Conservation (phyloP, 2,113 vertebrate genomes). For the Nansenia antarctica region DNA sequence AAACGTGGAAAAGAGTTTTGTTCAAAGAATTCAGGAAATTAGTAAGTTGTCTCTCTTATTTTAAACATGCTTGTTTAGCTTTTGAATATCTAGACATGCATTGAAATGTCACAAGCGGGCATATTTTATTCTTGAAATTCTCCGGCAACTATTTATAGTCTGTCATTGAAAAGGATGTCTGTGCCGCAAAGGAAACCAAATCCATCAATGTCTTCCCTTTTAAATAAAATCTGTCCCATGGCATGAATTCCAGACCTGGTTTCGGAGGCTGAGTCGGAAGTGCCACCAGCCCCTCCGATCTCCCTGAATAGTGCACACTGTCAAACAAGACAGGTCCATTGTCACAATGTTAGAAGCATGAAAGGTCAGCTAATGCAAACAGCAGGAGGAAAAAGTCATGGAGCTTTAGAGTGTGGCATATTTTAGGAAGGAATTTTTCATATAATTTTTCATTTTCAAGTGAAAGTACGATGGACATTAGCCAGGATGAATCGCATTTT, state of each 20-base stretch:
- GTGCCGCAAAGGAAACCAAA: constrained; percentile 20
- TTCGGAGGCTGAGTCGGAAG: constrained; percentile 36
- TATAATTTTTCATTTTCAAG: too few relatives aligned
- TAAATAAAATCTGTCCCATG: constrained; percentile 39
- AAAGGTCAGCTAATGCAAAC: constrained; percentile 43
- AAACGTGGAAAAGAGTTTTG: too few relatives aligned
- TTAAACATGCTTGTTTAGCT: too few relatives aligned
- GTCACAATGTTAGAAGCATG: constrained; percentile 23
- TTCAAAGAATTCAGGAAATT: too few relatives aligned
- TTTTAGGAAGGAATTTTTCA: constrained; percentile 15
- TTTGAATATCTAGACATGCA: too few relatives aligned
- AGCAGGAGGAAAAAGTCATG: constrained; percentile 14
- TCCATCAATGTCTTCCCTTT: constrained; percentile 25
- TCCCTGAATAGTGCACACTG: constrained; percentile 12
- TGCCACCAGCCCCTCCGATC: constrained; percentile 34
- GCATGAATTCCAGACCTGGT: constrained; percentile 21
- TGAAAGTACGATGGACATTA: constrained; percentile 19
- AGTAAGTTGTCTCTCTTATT: too few relatives aligned
- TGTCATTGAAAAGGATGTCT: constrained; percentile 20
- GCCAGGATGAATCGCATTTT: constrained; percentile 11
- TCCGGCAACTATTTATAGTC: constrained; percentile 22
- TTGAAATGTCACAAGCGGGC: background rate
- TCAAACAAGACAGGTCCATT: constrained; percentile 37
- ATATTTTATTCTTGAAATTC: background rate
- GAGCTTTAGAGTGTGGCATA: background rate